A percentile compares a stretch with the other conserved stretches of the same genome.
Evolutionary conservation across 2,797 vertebrate genomes (phyloP).

Genomic region (Gambelia wislizenii): DNA sequence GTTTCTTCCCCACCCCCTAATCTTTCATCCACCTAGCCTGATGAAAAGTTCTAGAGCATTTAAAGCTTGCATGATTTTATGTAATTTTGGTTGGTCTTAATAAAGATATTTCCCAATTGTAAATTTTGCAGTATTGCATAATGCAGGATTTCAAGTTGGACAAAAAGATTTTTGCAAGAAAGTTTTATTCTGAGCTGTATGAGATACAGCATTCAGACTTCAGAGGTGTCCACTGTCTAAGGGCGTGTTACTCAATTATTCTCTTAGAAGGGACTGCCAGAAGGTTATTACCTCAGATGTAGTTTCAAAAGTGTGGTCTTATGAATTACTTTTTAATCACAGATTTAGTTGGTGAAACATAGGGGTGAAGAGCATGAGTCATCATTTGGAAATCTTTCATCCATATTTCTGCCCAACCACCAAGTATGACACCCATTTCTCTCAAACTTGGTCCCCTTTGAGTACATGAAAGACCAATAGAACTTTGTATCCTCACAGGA

Average conservation of each 20-base stretch:
- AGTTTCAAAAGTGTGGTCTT: not conserved
- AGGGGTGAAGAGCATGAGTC: no score
- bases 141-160: conserved; percentile 15
- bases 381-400: not conserved
- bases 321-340: not conserved
- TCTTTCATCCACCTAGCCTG: not conserved
- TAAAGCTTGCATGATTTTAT: not conserved
- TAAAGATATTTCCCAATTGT: not conserved
- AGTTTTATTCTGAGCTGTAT: not conserved
- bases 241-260: not conserved
- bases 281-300: not conserved
- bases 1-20: not conserved
- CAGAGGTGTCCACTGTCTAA: not conserved
- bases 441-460: not conserved
- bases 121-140: not conserved
- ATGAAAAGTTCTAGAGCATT: not conserved
- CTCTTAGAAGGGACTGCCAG: not conserved
- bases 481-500: not conserved
- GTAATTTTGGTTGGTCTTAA: not conserved
- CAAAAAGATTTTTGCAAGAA: conserved; percentile 34
- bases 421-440: not conserved
- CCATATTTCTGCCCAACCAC: not conserved
- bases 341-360: not conserved
- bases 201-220: conserved; percentile 36
- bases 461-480: not conserved